Evolutionary conservation across 2,888 invertebrate species (phyloP), one percentile per base, ranked within the genome.

Genomic region (Rhagonycha fulva): DNA sequence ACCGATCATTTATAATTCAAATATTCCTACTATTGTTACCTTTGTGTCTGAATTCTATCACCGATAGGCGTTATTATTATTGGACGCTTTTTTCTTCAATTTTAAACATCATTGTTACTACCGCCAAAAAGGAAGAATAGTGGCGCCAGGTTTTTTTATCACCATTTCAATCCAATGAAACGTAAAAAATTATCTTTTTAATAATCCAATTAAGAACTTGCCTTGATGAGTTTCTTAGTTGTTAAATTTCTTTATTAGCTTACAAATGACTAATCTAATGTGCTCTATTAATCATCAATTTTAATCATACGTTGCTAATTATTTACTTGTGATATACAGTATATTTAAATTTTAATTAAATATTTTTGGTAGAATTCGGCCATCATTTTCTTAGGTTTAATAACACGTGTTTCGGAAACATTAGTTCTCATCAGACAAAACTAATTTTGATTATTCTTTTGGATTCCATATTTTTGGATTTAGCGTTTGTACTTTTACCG

Each of bases 1-100:
- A 85, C 85, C 79, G 84, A 85, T 82, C 84, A 85, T 84, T 83
- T 84, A 85, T 84, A 84, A 85, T 85, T 85, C 84, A 85, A 85
- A 85, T 85, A 86, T 84, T 82, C 82, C 81, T 82, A 80, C 81
- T 78, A 84, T 85, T 84, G 83, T 84, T 72, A 67, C 70, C 19
- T 47, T 78, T 68, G 69, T 61, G 72, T 63, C 24, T 63, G 74
- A 69, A 70, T 70, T 30, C 24, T 68, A 63, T 74, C 74, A 62
- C 30, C 70, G 74, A 73, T 72, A 71, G 71, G 71, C 70, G 73
- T 74, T 75, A 70, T 78, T 77, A 77, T 70, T 75, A 75, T 70
- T 62, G 47, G 71, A 47, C 28, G 66, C 70, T 70, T 70, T 63
- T 70, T 47, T 28, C n/a, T 47, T 47, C n/a, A 47, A n/a, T 2